Evolutionary conservation across 1,140 invertebrate species (phyloP).

Genomic region (Drosophila miranda): DNA sequence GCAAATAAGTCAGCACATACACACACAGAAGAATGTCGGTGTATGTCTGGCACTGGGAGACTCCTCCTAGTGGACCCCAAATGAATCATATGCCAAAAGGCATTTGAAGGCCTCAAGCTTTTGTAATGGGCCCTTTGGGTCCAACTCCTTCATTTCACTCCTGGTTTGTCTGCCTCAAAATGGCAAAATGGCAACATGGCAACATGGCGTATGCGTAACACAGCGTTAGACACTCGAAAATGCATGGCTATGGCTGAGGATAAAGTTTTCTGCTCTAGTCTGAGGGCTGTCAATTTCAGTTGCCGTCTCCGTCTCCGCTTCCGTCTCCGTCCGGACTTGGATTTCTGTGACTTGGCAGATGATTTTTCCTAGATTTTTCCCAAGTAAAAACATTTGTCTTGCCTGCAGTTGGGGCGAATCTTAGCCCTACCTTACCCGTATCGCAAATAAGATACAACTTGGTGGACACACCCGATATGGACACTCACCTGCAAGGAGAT

Average conservation of each 20-base stretch:
- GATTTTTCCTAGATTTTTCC: constrained; percentile 39
- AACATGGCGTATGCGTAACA: constrained; percentile 53
- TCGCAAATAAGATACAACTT: background rate
- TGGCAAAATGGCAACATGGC: constrained; percentile 15
- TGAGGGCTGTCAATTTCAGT: constrained; percentile 64
- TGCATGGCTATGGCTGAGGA: constrained; percentile 18
- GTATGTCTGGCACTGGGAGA: constrained; percentile 38
- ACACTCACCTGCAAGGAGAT: constrained; percentile 42
- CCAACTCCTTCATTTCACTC: constrained; percentile 6
- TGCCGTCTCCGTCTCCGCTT: constrained; percentile 9
- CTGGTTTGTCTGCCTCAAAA: constrained; percentile 12
- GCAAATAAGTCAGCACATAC: constrained; percentile 62
- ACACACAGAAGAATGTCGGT: background rate
- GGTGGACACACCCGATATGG: background rate
- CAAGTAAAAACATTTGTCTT: constrained; percentile 37
- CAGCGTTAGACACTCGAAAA: constrained; percentile 37
- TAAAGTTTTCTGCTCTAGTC: constrained; percentile 54
- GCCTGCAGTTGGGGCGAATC: constrained; percentile 3
- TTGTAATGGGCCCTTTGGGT: constrained; percentile 64
- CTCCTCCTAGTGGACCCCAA: constrained; percentile 32
- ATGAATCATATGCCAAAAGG: constrained; percentile 70
- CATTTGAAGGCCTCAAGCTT: constrained; percentile 56
- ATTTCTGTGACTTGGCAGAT: constrained; percentile 14
- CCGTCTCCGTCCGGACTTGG: constrained; percentile 6
- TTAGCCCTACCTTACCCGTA: background rate